Conservation (phyloP, 1,140 invertebrate species). For the Drosophila gunungcola region DNA sequence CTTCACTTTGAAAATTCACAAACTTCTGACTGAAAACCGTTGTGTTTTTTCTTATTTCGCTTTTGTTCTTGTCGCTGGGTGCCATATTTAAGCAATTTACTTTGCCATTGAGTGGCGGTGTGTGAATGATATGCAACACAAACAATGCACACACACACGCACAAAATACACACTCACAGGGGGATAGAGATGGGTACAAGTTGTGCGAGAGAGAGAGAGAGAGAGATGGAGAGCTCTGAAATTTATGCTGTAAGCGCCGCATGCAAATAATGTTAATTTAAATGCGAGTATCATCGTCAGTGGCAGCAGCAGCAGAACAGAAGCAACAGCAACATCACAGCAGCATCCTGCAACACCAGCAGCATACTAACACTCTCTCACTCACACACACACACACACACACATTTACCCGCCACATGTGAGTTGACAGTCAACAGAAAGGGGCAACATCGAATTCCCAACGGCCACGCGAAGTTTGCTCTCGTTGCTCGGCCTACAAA, state of each 20-base stretch:
- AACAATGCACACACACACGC: slow-evolving; percentile 33
- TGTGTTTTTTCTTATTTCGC: slow-evolving; percentile 21
- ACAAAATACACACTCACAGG: background rate
- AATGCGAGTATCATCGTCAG: slow-evolving; percentile 78
- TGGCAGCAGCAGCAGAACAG: slow-evolving; percentile 43
- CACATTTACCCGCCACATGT: slow-evolving; percentile 1
- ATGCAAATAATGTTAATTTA: slow-evolving; percentile 83
- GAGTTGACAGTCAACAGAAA: slow-evolving; percentile 43
- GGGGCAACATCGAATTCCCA: slow-evolving; percentile 27
- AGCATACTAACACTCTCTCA: slow-evolving; percentile 34
- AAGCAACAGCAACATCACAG: slow-evolving; percentile 22
- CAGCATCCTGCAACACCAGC: slow-evolving; percentile 48
- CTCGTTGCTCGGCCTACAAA: slow-evolving; percentile 17
- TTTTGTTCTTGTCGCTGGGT: slow-evolving; percentile 19
- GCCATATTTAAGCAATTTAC: slow-evolving; percentile 58
- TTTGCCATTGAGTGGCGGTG: slow-evolving; percentile 52
- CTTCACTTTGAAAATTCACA: slow-evolving; percentile 1
- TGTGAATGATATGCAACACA: slow-evolving; percentile 59
- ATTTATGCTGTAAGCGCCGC: slow-evolving; percentile 78
- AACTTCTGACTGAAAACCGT: background rate
- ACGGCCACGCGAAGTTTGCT: slow-evolving; percentile 12
- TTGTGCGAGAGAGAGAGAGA: slow-evolving; percentile 4
- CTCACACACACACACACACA: slow-evolving; percentile 9
- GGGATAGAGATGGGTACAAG: background rate
- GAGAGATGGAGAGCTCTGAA: slow-evolving; percentile 41